Base-by-base conservation (phyloP, 2,888 invertebrate species). In the Hemicrepidius hirtus region DNA sequence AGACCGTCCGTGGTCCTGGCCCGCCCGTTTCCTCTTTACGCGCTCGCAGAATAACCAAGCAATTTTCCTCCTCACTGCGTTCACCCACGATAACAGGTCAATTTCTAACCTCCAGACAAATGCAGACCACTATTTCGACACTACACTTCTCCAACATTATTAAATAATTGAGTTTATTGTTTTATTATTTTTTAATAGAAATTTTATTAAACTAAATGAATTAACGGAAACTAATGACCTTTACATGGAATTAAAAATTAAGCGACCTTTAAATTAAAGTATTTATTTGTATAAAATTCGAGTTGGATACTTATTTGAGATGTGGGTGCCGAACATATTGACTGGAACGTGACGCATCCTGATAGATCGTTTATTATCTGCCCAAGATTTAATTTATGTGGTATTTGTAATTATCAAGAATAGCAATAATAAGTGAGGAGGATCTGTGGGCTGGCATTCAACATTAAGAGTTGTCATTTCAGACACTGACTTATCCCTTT, bases 31-130 rank as follows among this genome's bases (percentile, higher is more conserved):
- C 75, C 76, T 76, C 77, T 74, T 75, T 73, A 75, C 71, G 70
- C 75, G 75, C 71, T 74, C 68, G 73, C 74, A 78, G 80, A 81
- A 82, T 80, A 82, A 81, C 80, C 81, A 81, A 79, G 76, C 82
- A 82, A 82, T 82, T 82, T 82, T 82, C 82, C 81, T 76, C 80
- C 78, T 82, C 82, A 79, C 75, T 80, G 79, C 79, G 80, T 80
- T 74, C 73, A 72, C 78, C 78, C 75, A 76, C 79, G 81, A 81
- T 80, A 81, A 80, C 81, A 80, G 81, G 80, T 80, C 82, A 80
- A 81, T 81, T 81, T 79, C 76, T 76, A 77, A 73, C 76, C 73
- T 74, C 75, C 76, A 72, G 76, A 79, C 78, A 77, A 76, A 77
- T 71, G 75, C 74, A 71, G 65, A 70, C 74, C 74, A 49, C 65